Base-by-base conservation (phyloP, 1,140 invertebrate genomes). In the Venustaconcha ellipsiformis region DNA sequence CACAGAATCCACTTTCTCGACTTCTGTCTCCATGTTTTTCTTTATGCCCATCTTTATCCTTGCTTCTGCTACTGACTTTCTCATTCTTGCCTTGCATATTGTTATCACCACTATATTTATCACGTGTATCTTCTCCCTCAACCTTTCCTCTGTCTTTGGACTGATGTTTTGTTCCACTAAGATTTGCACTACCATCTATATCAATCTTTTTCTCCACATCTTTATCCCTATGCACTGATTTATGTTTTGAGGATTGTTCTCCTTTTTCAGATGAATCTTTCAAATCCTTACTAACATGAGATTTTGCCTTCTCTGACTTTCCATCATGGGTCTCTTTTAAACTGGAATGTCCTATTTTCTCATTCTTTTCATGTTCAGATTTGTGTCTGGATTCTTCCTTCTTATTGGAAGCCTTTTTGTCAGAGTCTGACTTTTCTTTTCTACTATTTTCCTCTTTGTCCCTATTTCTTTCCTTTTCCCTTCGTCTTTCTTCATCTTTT, bases 371-470 rank as follows among this genome's bases (percentile, higher is more conserved):
- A 62, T 12, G 48, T n/a, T 72, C 66, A 12, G 18, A 64, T 14
- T 70, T 18, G 14, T 72, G 11, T n/a, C 64, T 73, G 48, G 18
- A 11, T 56, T 37, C 37, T 48, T 48, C 37, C 4, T 48, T 48
- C 37, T 11, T 48, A 48, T 6, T 48, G 37, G 37, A 48, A 48
- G 37, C 0, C 11, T 48, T 60, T 17, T 72, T 30, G 55, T 70
- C 67, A 13, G 67, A 70, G 15, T 69, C 63, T 26, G 15, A 30
- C 26, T 60, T 74, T 17, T 69, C 66, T 59, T 58, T 60, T 70
- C 71, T 56, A 68, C n/a, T 20, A n/a, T 75, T 60, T 17, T 30
- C 17, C 37, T 59, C 26, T 76, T 76, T 76, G 55, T n/a, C 26
- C 14, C 65, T 69, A 37, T 17, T 30, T 30, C 65, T 37, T 66